phyloP scores from a whole-genome alignment of 2,113 vertebrate genomes.

The Panthera uncia region DNA sequence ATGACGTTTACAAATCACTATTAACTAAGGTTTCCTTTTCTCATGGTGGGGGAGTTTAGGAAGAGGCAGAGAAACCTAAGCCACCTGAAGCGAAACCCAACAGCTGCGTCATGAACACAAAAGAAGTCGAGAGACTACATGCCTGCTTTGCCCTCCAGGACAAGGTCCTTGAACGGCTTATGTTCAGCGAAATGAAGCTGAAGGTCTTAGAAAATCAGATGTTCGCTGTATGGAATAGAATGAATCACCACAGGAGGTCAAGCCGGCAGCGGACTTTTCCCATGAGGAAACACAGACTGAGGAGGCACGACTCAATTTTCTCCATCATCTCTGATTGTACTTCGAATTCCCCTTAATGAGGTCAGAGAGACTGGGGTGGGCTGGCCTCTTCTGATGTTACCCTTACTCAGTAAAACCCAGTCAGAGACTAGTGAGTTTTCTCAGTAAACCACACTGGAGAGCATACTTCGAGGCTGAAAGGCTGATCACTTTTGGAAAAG shows the following conservation, averaged over 20 bases:
- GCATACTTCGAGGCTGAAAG: not conserved
- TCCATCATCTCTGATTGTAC: slow-evolving; percentile 46
- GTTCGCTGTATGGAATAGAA: slow-evolving; percentile 74
- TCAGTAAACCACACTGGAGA: not conserved
- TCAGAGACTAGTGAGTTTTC: not conserved
- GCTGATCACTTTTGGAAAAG: not conserved
- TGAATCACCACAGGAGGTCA: not conserved
- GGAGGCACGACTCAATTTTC: not conserved
- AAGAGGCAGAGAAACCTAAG: not conserved
- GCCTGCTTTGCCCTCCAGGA: slow-evolving; percentile 73
- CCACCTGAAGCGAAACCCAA: not conserved
- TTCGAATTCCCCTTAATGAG: slow-evolving; percentile 27
- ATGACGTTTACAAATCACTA: not conserved
- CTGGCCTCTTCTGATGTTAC: slow-evolving; percentile 2
- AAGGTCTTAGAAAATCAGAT: slow-evolving; percentile 77
- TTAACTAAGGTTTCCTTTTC: slow-evolving; percentile 21
- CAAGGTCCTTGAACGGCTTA: slow-evolving; percentile 66
- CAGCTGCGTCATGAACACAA: fast-evolving
- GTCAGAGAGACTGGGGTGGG: not conserved
- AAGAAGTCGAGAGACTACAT: slow-evolving; percentile 23
- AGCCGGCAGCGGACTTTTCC: not conserved
- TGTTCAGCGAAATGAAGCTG: slow-evolving; percentile 76
- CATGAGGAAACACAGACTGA: not conserved
- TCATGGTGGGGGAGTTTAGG: slow-evolving; percentile 30
- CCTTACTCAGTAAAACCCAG: slow-evolving; percentile 31